These are phyloP conservation scores for Tribolium freemani DNA, from an alignment of 2,888 invertebrate genomes.

Conservation along the genomic window DNA sequence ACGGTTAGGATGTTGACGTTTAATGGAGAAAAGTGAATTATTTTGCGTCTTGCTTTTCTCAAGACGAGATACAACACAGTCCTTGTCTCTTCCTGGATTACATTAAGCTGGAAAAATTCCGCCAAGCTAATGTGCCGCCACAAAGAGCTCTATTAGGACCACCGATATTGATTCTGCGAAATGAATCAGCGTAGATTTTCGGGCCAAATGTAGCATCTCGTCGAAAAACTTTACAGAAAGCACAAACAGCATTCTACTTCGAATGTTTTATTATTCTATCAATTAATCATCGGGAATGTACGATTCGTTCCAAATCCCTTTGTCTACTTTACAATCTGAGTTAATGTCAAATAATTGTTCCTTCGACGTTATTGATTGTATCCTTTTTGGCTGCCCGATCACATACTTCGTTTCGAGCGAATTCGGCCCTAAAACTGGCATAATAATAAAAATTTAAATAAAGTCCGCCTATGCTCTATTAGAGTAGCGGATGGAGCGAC, in stretches of 20 bases:
- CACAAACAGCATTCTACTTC: not conserved
- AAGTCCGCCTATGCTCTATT: slow-evolving; percentile 10
- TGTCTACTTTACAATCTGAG: not conserved
- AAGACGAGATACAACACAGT: not conserved
- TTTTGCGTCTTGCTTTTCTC: slow-evolving; percentile 11
- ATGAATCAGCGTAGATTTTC: not conserved
- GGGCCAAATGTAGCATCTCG: not conserved
- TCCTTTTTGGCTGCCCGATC: not conserved
- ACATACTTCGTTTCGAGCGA: not conserved
- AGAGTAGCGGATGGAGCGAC: slow-evolving; percentile 10
- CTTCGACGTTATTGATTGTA: not conserved
- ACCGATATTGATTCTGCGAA: not conserved
- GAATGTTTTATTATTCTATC: not conserved
- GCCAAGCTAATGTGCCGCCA: not conserved
- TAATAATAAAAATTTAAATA: slow-evolving; percentile 41
- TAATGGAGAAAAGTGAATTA: slow-evolving; percentile 32
- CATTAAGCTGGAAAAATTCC: not conserved
- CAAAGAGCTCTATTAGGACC: not conserved
- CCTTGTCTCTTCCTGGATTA: slow-evolving; percentile 12
- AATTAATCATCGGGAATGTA: not conserved
- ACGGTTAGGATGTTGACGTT: slow-evolving; percentile 20
- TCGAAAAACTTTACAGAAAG: not conserved
- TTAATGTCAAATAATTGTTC: not conserved
- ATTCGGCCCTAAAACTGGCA: slow-evolving; percentile 12
- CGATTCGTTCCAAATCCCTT: not conserved